These are phyloP conservation scores for Neomorphus geoffroyi DNA, from an alignment of 2,797 vertebrate species.

Conservation along the genomic window DNA sequence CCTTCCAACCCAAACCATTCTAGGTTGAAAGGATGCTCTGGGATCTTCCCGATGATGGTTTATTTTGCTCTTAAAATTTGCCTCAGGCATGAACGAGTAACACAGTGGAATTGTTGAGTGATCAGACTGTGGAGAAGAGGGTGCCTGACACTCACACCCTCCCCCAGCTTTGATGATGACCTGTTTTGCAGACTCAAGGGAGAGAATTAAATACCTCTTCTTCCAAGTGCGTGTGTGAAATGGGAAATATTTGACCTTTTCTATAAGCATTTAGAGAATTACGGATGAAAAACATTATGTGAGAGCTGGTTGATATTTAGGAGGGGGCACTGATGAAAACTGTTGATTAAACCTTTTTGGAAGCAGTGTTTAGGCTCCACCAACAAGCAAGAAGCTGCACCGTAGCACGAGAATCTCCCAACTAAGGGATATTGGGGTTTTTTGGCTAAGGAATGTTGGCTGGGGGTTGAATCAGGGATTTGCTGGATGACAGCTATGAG, in stretches of 20 bases:
- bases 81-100: fast-evolving
- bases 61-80: not conserved
- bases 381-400: not conserved
- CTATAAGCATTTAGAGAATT: not conserved
- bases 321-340: not conserved
- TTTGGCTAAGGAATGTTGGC: not conserved
- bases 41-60: not conserved
- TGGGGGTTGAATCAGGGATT: not conserved
- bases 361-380: not conserved
- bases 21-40: not conserved
- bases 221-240: not conserved
- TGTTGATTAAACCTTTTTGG: not conserved
- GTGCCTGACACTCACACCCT: not conserved
- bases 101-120: not conserved
- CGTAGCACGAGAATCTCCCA: not conserved
- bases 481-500: not conserved
- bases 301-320: not conserved
- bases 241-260: not conserved
- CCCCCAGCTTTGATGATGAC: not conserved
- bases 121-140: not conserved
- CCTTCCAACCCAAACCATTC: too few relatives aligned
- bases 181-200: not conserved
- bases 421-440: not conserved
- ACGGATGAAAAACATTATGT: not conserved
- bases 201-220: not conserved